Evolutionary conservation across 2,797 vertebrate genomes (phyloP).

Genomic region (Etheostoma perlongum): DNA sequence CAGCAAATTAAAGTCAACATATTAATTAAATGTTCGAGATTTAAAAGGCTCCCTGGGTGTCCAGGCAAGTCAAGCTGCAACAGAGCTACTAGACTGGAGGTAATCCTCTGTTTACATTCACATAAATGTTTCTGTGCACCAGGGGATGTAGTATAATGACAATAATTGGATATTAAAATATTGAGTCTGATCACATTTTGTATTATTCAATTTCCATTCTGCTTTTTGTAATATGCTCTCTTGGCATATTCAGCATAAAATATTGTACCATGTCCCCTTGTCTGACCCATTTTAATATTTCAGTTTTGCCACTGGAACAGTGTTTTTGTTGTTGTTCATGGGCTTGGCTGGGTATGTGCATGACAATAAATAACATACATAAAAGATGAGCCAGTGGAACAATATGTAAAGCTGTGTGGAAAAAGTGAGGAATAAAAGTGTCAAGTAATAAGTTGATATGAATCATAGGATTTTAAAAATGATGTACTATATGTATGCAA

Average conservation of each 20-base stretch:
- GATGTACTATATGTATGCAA: too few species aligned
- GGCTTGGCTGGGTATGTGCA: too few species aligned
- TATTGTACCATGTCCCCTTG: background rate
- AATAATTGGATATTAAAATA: slow-evolving; percentile 1
- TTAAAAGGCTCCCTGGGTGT: slow-evolving; percentile 37
- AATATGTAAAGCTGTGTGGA: background rate
- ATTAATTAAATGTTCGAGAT: slow-evolving; percentile 51
- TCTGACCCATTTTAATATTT: background rate
- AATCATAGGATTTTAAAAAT: background rate
- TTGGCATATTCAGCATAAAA: background rate
- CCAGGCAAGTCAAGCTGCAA: slow-evolving; percentile 13
- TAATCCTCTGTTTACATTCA: slow-evolving; percentile 22
- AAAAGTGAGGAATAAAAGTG: background rate
- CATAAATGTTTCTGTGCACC: background rate
- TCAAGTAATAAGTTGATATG: background rate
- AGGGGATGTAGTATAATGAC: background rate
- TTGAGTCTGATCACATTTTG: background rate
- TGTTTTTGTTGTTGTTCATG: too few species aligned
- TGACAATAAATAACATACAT: too few species aligned
- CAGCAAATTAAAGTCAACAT: slow-evolving; percentile 60
- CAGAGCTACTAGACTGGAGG: background rate
- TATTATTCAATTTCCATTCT: background rate
- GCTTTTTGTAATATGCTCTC: background rate
- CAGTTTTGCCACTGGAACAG: background rate
- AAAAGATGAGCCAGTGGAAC: background rate